These are phyloP conservation scores for Gryllus bimaculatus DNA, from an alignment of 1,140 invertebrate species.

Conservation along the genomic window DNA sequence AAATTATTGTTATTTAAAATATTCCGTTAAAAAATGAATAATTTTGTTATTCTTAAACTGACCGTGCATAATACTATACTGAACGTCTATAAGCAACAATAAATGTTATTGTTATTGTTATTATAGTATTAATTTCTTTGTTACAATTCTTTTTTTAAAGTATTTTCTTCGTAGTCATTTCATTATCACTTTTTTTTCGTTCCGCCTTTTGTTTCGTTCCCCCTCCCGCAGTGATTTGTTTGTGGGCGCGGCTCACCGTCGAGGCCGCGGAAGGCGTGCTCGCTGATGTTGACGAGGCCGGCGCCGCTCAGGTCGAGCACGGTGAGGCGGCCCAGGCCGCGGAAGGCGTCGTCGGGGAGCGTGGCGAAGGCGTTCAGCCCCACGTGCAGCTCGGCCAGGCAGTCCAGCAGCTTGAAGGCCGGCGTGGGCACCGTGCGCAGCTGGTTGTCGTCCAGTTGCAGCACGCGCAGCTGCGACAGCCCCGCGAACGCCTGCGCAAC, in stretches of 20 bases:
- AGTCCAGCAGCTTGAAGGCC: conserved; percentile 57
- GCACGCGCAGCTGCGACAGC: conserved; percentile 57
- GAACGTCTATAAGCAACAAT: too few relatives aligned
- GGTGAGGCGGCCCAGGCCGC: conserved; percentile 58
- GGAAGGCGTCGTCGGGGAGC: conserved; percentile 63
- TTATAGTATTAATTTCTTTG: too few relatives aligned
- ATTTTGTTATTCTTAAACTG: too few relatives aligned
- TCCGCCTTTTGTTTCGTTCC: too few relatives aligned
- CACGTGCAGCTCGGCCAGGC: conserved; percentile 71
- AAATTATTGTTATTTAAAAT: too few relatives aligned
- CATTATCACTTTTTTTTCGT: too few relatives aligned
- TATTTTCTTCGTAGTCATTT: too few relatives aligned
- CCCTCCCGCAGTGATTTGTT: too few relatives aligned
- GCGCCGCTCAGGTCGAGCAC: conserved; percentile 71
- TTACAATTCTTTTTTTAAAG: too few relatives aligned
- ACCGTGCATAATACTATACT: too few relatives aligned
- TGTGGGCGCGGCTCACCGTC: not conserved
- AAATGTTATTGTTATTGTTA: too few relatives aligned
- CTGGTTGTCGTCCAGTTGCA: conserved; percentile 79
- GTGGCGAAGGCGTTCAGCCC: conserved; percentile 69
- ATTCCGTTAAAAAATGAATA: too few relatives aligned
- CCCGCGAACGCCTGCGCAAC: conserved; percentile 59
- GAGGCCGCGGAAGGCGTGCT: conserved; percentile 63
- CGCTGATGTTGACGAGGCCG: conserved; percentile 62
- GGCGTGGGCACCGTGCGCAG: conserved; percentile 61